Base-by-base conservation (phyloP, 1,140 invertebrate genomes). In the Leptinotarsa defecta region DNA sequence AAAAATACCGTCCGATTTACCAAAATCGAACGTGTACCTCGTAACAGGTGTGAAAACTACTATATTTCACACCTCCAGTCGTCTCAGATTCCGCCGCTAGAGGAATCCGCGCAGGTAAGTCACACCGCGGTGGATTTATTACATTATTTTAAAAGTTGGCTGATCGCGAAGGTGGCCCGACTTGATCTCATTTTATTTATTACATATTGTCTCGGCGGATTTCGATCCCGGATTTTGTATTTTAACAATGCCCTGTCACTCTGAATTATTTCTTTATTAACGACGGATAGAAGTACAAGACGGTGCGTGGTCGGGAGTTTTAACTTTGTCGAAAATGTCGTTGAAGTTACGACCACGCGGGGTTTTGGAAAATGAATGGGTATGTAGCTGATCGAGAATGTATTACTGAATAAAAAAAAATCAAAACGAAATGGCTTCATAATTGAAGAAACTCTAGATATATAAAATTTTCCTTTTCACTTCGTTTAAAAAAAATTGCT, bases 261-360 rank as follows among this genome's bases (percentile, higher is more conserved):
- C 52, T 72, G 70, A 72, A 72, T 72, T 72, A 72, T 72, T 72
- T 72, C 70, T 72, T 62, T 62, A 72, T 72, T 62, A 72, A 63
- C 27, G 43, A 34, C 20, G 64, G 27, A 69, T 20, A 48, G 68
- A 65, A 43, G 34, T 11, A 43, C 34, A 43, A 43, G 64, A 19
- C 64, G 64, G 20, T 24, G 20, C 64, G 64, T 65, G 20, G 27
- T 65, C 64, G 64, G 20, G 15, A 15, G 64, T 65, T 57, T 57
- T 57, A 17, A 57, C n/a, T 57, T 57, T 57, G 52, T 57, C 52
- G 52, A 57, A 57, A 57, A 57, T 57, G 52, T 57, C 52, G 52
- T 57, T 57, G 15, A 15, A 19, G 15, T 57, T 17, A 57, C 52
- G 52, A 57, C 52, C 52, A 57, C 52, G 52, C 52, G 52, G 4